phyloP scores from a whole-genome alignment of 2,113 vertebrate genomes.

The Tenrec ecaudatus region DNA sequence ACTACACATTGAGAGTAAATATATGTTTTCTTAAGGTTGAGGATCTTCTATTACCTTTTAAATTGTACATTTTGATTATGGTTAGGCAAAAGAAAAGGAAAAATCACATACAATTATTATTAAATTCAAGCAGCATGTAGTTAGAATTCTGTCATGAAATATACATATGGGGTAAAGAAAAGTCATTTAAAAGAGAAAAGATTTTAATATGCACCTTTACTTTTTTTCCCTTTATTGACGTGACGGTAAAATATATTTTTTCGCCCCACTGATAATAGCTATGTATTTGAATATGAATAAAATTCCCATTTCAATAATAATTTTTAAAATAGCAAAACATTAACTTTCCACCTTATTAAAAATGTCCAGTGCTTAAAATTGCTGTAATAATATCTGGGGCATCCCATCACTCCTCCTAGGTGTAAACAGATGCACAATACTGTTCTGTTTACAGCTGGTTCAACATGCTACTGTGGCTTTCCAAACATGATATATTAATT shows the following conservation, averaged over 20 bases:
- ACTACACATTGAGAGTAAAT: neutral
- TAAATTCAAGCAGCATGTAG: neutral
- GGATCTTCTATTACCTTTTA: neutral
- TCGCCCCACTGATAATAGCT: neutral
- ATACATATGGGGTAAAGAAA: neutral
- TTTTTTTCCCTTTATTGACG: conserved; percentile 9
- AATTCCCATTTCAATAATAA: neutral
- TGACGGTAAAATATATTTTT: conserved; percentile 28
- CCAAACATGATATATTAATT: conserved; percentile 26
- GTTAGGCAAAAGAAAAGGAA: neutral
- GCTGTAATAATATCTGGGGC: neutral
- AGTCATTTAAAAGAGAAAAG: neutral
- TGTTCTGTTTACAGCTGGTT: neutral
- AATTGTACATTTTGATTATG: neutral
- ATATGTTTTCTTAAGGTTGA: neutral
- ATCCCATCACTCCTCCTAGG: neutral
- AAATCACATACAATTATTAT: conserved; percentile 1
- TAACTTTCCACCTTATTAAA: conserved; percentile 37
- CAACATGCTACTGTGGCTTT: conserved; percentile 7
- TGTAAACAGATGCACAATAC: neutral
- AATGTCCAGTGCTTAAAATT: neutral
- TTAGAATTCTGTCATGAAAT: neutral
- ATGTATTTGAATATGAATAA: conserved; percentile 37
- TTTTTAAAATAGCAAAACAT: conserved; percentile 31
- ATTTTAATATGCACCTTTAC: neutral